Base-by-base conservation (phyloP, 2,797 vertebrate genomes). In the Mus caroli region DNA sequence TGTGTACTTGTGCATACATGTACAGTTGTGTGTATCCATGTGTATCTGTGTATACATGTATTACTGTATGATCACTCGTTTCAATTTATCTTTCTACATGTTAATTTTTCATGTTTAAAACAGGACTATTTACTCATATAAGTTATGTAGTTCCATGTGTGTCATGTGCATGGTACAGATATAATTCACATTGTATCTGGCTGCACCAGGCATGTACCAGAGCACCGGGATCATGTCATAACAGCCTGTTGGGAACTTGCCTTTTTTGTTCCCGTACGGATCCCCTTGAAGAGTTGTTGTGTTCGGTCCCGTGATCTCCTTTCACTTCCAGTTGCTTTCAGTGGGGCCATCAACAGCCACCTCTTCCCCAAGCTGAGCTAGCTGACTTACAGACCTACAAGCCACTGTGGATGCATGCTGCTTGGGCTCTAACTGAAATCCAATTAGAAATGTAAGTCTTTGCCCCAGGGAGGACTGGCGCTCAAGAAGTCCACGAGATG, bases 401-500 rank as follows among this genome's bases (percentile, higher is more conserved):
- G 20, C 3, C 12, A 67, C 56, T 92, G 71, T 73, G 43, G 31
- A 64, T 43, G 3, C 26, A 87, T 12, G 67, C 12, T 71, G 54
- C 60, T 91, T 96, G 79, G 7, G 34, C 82, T 96, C 17, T 80
- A 76, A 79, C 50, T 92, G 11, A 76, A 80, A 78, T 88, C 62
- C 54, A 71, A 60, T 92, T 69, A 85, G 54, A 93, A 95, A 92
- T 91, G 31, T 67, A 84, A 34, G 80, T 89, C 60, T 85, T 90
- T 92, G 64, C 54, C 52, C 76, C 26, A 78, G 71, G 78, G 69
- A 28, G 46, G 77, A 56, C 15, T 94, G 50, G 69, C 64, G 58
- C 91, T 95, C 89, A 91, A 58, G 7, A 94, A 94, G 83, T 82
- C 85, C 10, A 69, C 88, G 85, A 94, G 92, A 37, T 92, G 60